Base-by-base conservation (phyloP, 2,888 invertebrate genomes). In the Melanostoma scalare region DNA sequence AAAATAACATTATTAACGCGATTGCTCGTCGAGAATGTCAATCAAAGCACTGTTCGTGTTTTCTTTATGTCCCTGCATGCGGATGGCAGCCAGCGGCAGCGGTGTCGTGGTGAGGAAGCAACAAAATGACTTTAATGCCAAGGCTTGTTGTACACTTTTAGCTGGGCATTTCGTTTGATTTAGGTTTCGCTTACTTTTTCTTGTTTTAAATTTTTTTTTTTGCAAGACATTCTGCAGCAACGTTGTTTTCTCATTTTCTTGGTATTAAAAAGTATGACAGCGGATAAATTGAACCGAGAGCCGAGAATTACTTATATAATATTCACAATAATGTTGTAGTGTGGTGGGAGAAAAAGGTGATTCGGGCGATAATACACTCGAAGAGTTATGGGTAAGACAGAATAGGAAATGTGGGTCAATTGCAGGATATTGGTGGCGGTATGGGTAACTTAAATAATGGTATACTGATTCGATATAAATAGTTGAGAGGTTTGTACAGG, bases 1-100 rank as follows among this genome's bases (percentile, higher is more conserved):
- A 79, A 79, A 79, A 79, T 69, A 79, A 50, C 79, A 58, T 74
- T 69, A 79, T 75, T 74, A 74, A 50, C 56, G 60, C 79, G 36
- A 56, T 79, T 6, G 33, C 55, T 68, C 46, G 40, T 52, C 53
- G 33, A 55, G 55, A 69, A 69, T 80, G 79, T 80, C 79, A 80
- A 74, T 80, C 79, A 80, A 74, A 69, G 20, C 33, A 46, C 48
- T 60, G 35, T 61, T 53, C 42, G 44, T 40, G 31, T 38, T 42
- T 33, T 10, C 50, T 44, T 65, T 30, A 31, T 9, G 48, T 73
- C 72, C 72, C 63, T 55, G 36, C 6, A 8, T 6, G 5, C 3
- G 35, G 5, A 46, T 42, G 48, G 9, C 10, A 3, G 6, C n/a
- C n/a, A n/a, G n/a, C n/a, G n/a, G n/a, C 6, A 10, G 48, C 20